A percentile compares a stretch with the other conserved stretches of the same genome.
Conservation (phyloP, 1,140 invertebrate species). For the Sinella curviseta region DNA sequence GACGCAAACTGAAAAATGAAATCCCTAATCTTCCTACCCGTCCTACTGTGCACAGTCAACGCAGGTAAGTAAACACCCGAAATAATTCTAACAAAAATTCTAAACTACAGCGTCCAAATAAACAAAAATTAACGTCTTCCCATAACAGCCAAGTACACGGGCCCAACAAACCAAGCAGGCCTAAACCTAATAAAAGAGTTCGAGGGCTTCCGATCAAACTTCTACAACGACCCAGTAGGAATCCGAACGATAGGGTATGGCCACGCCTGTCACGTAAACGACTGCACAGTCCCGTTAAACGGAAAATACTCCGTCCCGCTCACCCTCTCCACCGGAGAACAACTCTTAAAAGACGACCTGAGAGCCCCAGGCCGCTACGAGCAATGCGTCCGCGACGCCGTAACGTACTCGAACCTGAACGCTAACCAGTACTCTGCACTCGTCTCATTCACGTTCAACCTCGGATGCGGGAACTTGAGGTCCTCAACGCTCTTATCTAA, state of each 20-base stretch:
- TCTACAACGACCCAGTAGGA: constrained; percentile 45
- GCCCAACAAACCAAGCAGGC: constrained; percentile 36
- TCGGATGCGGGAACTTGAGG: constrained; percentile 42
- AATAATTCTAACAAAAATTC: no score
- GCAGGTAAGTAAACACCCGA: no score
- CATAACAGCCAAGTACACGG: no score
- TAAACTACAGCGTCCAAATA: no score
- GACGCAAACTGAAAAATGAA: no score
- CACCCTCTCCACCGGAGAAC: constrained; percentile 35
- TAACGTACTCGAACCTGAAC: constrained; percentile 36
- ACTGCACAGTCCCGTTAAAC: constrained; percentile 45
- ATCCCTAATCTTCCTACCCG: no score
- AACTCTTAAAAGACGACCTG: constrained; percentile 36
- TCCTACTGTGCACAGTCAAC: no score
- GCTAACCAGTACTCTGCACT: constrained; percentile 45
- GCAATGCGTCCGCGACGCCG: constrained; percentile 21
- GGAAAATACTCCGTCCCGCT: constrained; percentile 40
- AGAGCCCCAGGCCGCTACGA: constrained; percentile 37
- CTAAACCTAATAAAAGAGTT: constrained; percentile 43
- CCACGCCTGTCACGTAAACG: constrained; percentile 39
- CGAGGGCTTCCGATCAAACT: constrained; percentile 46
- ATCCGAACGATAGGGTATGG: constrained; percentile 47
- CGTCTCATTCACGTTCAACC: constrained; percentile 43
- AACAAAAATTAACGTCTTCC: no score
- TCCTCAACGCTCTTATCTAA: constrained; percentile 31